Base-by-base conservation (phyloP, 2,113 vertebrate species). In the Pterocles gutturalis region DNA sequence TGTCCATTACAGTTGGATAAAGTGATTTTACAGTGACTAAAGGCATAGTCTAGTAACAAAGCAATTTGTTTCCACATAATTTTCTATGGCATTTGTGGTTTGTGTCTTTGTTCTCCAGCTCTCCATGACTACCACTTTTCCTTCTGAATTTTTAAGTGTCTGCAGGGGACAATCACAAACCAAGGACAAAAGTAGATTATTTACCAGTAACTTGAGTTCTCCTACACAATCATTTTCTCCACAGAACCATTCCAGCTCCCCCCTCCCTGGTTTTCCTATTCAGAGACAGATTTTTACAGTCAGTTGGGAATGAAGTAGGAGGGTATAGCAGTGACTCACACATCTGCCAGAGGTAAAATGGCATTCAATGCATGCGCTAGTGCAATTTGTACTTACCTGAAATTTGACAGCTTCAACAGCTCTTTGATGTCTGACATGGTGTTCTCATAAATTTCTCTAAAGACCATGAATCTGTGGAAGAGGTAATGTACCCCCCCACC, bases 341-440 rank as follows among this genome's bases (percentile, higher is more conserved):
- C 86, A 89, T 89, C 75, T 94, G 91, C 90, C 48, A 14, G 96
- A 95, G 93, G 96, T 96, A 94, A 96, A 98, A 89, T 97, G 96
- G 97, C 96, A 97, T 96, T 98, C 98, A 98, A 97, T 98, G 97
- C 97, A 98, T 98, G 98, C 97, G 97, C 98, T 98, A 93, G 95
- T 97, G 96, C 97, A 97, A 97, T 96, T 90, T 96, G 94, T 97
- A 97, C 94, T 29, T 97, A 98, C 97, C 96, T 97, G 90, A 97
- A 95, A 97, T 87, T 97, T 97, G 95, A 97, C 91, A 93, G 89
- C 78, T 97, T 98, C 64, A 93, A 16, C 85, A 96, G 95, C 92
- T 96, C 86, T 95, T 87, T 91, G 57, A 71, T 97, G 83, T 96
- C 95, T 95, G 82, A 94, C 71, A 66, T 82, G 88, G 55, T n/a